phyloP scores from a whole-genome alignment of 2,113 vertebrate genomes.

The Hippocampus guttulatus region DNA sequence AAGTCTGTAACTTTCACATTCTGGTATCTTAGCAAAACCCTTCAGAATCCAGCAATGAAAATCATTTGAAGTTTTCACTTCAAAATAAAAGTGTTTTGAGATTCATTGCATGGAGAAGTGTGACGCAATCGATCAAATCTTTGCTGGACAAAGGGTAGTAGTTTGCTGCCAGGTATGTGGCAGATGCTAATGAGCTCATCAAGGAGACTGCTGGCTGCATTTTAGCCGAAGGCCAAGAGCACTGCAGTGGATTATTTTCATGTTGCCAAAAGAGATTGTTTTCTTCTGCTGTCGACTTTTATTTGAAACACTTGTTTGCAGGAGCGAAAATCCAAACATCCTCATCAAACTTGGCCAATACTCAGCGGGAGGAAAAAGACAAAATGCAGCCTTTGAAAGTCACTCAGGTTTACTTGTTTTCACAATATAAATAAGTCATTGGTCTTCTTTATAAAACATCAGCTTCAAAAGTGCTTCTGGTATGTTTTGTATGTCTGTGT shows the following conservation, averaged over 20 bases:
- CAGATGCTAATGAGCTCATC: slow-evolving; percentile 39
- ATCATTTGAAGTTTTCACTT: background rate
- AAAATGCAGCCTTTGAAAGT: slow-evolving; percentile 42
- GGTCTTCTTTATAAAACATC: slow-evolving; percentile 20
- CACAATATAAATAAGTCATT: slow-evolving; percentile 43
- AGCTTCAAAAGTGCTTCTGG: slow-evolving; percentile 18
- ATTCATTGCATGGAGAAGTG: background rate
- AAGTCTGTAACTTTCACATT: background rate
- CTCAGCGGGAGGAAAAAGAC: slow-evolving; percentile 18
- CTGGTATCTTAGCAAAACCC: too few relatives aligned
- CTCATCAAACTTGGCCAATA: slow-evolving; percentile 27
- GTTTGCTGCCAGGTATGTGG: slow-evolving; percentile 25
- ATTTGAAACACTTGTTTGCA: slow-evolving; percentile 37
- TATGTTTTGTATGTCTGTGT: slow-evolving; percentile 15
- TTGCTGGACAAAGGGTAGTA: slow-evolving; percentile 1
- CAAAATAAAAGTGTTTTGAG: background rate
- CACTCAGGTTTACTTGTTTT: slow-evolving; percentile 28
- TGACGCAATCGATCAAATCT: background rate
- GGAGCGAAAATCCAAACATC: slow-evolving; percentile 18
- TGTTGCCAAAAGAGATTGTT: slow-evolving; percentile 41
- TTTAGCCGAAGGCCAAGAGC: slow-evolving; percentile 49
- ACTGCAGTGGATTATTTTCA: slow-evolving; percentile 60
- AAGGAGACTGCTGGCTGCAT: slow-evolving; percentile 29
- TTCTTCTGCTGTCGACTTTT: slow-evolving; percentile 51
- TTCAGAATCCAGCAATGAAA: background rate